Conservation (phyloP, 2,888 invertebrate genomes). For the Eupelmus urozonus region DNA sequence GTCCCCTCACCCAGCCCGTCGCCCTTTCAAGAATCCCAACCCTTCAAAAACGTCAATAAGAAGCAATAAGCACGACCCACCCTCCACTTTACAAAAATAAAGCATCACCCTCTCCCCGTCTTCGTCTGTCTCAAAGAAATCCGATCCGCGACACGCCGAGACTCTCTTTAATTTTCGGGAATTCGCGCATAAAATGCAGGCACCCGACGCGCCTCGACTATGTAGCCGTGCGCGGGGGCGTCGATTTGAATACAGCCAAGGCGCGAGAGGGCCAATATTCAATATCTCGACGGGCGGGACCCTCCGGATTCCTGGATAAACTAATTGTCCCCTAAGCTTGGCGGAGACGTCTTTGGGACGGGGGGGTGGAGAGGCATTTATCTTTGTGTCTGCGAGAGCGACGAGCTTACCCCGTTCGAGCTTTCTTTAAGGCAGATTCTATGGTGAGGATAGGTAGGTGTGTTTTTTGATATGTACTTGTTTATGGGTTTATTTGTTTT, state of each 20-base stretch:
- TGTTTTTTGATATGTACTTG: no score
- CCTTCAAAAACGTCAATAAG: conserved; percentile 30
- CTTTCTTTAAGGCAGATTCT: no score
- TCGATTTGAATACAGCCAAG: conserved; percentile 51
- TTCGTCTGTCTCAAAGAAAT: conserved; percentile 23
- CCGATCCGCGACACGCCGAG: conserved; percentile 10
- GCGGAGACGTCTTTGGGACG: not conserved
- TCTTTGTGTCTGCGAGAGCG: no score
- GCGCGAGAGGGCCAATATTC: conserved; percentile 50
- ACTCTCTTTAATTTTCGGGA: conserved; percentile 39
- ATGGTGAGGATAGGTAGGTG: no score
- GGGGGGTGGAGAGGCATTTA: no score
- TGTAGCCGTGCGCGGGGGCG: conserved; percentile 7
- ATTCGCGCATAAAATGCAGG: conserved; percentile 49
- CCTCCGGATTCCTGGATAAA: conserved; percentile 51
- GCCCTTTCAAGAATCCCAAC: not conserved
- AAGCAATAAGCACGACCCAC: not conserved
- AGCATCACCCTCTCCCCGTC: not conserved
- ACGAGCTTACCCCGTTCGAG: no score
- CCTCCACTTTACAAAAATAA: conserved; percentile 19
- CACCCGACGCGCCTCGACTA: not conserved
- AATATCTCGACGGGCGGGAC: conserved; percentile 32
- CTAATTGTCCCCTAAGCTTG: conserved; percentile 52
- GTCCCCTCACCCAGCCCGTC: no score
- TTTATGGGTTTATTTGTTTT: no score